Percentiles rank a stretch among this genome's conserved stretches.
phyloP scores from a whole-genome alignment of 2,113 vertebrate genomes.

The Nyctibius bracteatus region DNA sequence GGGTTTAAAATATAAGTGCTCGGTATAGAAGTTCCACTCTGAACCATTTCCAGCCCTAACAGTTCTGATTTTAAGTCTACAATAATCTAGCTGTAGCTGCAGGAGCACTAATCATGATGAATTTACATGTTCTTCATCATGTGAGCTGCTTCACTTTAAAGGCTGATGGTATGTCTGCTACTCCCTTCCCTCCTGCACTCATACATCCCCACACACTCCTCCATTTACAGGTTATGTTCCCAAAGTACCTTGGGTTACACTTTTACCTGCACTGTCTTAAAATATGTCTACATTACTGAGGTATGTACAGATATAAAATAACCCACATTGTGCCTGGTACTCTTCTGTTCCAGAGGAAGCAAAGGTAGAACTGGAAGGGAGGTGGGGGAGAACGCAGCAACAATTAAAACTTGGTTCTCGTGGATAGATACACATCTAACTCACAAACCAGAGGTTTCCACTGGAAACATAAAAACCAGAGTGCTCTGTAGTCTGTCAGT shows the following conservation, averaged over 20 bases:
- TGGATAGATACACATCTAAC: not conserved
- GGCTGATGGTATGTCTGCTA: not conserved
- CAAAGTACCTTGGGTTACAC: not conserved
- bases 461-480: not conserved
- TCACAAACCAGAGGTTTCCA: constrained; percentile 2
- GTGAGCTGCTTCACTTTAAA: not conserved
- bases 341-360: not conserved
- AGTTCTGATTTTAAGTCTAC: constrained; percentile 40
- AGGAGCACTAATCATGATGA: not conserved
- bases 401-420: not conserved
- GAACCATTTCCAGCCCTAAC: not conserved
- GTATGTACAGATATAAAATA: not conserved
- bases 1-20: not conserved
- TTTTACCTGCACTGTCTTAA: not conserved
- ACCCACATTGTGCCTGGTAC: not conserved
- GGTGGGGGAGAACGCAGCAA: not conserved
- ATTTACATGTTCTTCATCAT: not conserved
- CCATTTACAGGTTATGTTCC: not conserved
- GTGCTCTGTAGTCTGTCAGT: constrained; percentile 31
- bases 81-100: constrained; percentile 16
- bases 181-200: not conserved
- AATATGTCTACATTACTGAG: not conserved
- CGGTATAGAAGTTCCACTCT: not conserved
- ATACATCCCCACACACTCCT: not conserved
- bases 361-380: not conserved